phyloP scores from a whole-genome alignment of 2,888 invertebrate genomes.

The Dinocampus coccinellae region DNA sequence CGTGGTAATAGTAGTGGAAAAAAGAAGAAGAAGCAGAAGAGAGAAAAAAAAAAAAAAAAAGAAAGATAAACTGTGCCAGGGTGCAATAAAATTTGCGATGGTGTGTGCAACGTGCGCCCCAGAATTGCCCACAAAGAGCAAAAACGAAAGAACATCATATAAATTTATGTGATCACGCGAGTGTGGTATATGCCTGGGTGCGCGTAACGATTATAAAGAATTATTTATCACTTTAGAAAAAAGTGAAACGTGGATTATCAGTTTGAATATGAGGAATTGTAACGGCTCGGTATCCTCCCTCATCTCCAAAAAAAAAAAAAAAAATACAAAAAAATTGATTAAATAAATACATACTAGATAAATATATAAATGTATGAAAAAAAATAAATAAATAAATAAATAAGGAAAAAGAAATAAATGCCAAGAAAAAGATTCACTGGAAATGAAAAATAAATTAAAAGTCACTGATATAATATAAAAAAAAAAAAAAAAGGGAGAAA shows the following conservation, averaged over 20 bases:
- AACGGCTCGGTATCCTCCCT: conserved; percentile 7
- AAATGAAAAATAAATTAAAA: too few relatives aligned
- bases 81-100: conserved; percentile 26
- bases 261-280: conserved; percentile 43
- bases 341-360: too few relatives aligned
- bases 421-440: background rate
- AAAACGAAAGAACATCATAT: background rate
- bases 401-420: background rate
- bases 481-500: background rate
- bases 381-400: too few relatives aligned
- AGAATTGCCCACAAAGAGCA: background rate
- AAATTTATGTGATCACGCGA: conserved; percentile 20
- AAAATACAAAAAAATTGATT: too few relatives aligned
- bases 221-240: conserved; percentile 27
- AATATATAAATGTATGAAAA: too few relatives aligned
- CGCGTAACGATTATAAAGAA: conserved; percentile 24
- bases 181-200: conserved; percentile 4
- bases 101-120: background rate
- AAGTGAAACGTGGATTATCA: conserved; percentile 42
- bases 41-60: conserved; percentile 14
- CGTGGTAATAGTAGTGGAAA: background rate
- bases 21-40: background rate
- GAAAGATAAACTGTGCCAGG: conserved; percentile 29
- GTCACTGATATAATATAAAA: too few relatives aligned
- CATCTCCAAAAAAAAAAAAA: too few relatives aligned